Evolutionary conservation across 2,888 invertebrate species (phyloP).

Genomic region (Glyphotaelius pellucidus): DNA sequence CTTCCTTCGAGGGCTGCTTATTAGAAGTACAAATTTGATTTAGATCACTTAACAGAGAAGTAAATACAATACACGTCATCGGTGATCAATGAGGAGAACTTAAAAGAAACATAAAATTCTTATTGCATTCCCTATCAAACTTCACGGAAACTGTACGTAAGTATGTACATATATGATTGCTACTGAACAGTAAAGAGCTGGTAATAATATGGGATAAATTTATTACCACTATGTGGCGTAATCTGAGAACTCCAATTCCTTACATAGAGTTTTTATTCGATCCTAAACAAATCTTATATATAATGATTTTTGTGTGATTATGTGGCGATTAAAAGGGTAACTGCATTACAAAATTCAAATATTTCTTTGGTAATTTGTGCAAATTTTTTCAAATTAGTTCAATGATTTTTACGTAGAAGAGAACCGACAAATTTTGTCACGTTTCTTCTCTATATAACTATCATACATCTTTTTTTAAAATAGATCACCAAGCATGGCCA

Average conservation of each 20-base stretch:
- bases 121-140: slow-evolving; percentile 12
- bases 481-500: no score
- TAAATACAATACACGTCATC: background rate
- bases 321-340: background rate
- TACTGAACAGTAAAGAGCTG: background rate
- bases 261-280: background rate
- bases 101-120: background rate
- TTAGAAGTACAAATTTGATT: background rate
- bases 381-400: no score
- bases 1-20: background rate
- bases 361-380: no score
- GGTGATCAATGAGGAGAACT: background rate
- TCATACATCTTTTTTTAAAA: no score
- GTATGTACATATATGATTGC: background rate
- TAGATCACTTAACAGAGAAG: background rate
- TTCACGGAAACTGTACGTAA: background rate
- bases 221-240: background rate
- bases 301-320: no score
- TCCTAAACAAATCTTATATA: background rate
- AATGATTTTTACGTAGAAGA: no score
- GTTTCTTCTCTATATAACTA: no score
- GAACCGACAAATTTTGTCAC: no score
- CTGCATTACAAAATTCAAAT: no score
- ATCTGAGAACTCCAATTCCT: background rate
- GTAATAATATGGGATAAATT: background rate